A percentile compares a stretch with the other conserved stretches of the same genome.
Conservation (phyloP, 92 coral and sea anemone genomes). For the Phenganax marumi region DNA sequence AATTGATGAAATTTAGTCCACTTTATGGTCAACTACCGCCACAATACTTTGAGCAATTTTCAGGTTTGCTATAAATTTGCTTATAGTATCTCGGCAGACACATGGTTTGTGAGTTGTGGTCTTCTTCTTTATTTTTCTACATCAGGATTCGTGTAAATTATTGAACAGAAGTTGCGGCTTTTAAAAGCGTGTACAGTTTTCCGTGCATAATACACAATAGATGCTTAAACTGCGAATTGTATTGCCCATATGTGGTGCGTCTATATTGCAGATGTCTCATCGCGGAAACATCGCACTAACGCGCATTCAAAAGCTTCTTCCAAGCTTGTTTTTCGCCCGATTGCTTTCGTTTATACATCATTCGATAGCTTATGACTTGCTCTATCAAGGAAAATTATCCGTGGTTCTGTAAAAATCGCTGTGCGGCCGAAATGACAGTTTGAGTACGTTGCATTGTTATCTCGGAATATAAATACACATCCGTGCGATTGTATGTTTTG, state of each 20-base stretch:
- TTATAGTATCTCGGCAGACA: slow-evolving; percentile 5
- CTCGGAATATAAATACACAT: not conserved
- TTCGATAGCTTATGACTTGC: not conserved
- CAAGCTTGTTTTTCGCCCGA: not conserved
- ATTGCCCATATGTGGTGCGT: slow-evolving; percentile 16
- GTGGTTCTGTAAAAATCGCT: not conserved
- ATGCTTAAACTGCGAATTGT: not conserved
- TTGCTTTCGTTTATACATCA: not conserved
- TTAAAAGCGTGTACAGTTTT: not conserved
- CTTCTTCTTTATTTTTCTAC: slow-evolving; percentile 7
- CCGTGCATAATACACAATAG: not conserved
- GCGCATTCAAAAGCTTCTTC: slow-evolving; percentile 7
- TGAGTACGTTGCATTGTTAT: not conserved
- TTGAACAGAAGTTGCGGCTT: slow-evolving; percentile 3
- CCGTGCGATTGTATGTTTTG: not conserved
- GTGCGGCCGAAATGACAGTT: not conserved
- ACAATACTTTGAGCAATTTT: slow-evolving; percentile 29
- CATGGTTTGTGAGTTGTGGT: slow-evolving; percentile 24
- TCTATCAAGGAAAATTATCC: slow-evolving; percentile 32
- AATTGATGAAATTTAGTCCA: slow-evolving; percentile 27
- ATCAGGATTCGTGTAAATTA: not conserved
- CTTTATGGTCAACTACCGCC: slow-evolving; percentile 19
- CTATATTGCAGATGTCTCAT: slow-evolving; percentile 27
- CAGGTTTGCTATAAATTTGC: slow-evolving; percentile 26
- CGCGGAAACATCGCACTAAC: not conserved